Conservation (phyloP, 2,888 invertebrate genomes). For the Perithous albicinctus region DNA sequence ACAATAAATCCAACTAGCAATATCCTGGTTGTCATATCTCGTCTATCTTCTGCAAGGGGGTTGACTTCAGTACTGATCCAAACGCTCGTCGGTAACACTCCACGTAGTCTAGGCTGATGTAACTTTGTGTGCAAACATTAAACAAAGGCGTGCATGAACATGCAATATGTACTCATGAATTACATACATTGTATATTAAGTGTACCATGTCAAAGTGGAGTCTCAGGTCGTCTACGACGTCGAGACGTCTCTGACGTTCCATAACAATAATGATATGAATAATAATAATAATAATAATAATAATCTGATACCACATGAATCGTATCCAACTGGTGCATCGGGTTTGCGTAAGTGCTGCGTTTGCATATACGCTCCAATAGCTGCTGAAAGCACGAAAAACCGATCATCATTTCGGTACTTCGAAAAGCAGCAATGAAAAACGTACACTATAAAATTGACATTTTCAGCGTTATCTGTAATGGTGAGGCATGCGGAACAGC, state of each 20-base stretch:
- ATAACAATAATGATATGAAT: too few relatives aligned
- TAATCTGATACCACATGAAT: conserved; percentile 12
- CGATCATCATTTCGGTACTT: not conserved
- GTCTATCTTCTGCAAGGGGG: not conserved
- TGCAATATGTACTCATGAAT: not conserved
- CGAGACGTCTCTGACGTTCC: not conserved
- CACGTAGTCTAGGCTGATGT: not conserved
- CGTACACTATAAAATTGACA: conserved; percentile 13
- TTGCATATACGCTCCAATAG: not conserved
- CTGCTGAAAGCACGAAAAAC: conserved; percentile 13
- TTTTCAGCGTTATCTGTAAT: not conserved
- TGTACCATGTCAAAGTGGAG: not conserved
- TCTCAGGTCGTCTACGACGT: not conserved
- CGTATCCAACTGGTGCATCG: conserved; percentile 5
- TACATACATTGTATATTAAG: not conserved
- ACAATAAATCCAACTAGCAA: conserved; percentile 17
- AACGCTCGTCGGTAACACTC: not conserved
- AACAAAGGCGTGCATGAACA: not conserved
- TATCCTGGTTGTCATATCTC: not conserved
- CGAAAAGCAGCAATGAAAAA: conserved; percentile 28
- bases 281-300: too few relatives aligned
- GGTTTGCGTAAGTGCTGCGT: not conserved
- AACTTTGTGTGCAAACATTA: not conserved
- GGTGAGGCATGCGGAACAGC: not conserved
- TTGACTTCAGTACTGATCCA: conserved; percentile 2